A percentile compares a stretch with the other conserved stretches of the same genome.
These are phyloP conservation scores for Apis laboriosa DNA, from an alignment of 1,140 invertebrate genomes.

Conservation along the genomic window DNA sequence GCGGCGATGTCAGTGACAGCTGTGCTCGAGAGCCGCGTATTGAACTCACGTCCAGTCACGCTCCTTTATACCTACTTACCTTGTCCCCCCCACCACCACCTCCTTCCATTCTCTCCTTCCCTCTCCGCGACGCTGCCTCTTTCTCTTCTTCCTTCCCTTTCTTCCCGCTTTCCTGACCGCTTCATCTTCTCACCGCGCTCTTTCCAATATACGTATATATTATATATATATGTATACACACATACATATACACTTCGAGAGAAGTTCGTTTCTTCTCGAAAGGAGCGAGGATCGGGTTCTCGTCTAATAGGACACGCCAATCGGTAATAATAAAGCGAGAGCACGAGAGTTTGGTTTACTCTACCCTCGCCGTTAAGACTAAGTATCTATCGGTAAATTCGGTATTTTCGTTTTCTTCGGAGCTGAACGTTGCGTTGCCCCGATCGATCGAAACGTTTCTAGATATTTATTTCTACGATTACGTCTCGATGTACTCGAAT, in stretches of 20 bases:
- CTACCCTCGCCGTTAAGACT: neutral
- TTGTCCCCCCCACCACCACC: constrained; percentile 46
- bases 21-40: constrained; percentile 78
- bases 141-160: constrained; percentile 22
- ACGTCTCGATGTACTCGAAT: too few species aligned
- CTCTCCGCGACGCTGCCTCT: neutral
- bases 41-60: constrained; percentile 79
- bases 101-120: constrained; percentile 5
- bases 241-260: too few species aligned
- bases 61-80: constrained; percentile 80
- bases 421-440: too few species aligned
- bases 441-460: too few species aligned
- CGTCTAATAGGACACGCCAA: constrained; percentile 62
- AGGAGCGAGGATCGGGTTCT: constrained; percentile 57
- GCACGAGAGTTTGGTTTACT: neutral
- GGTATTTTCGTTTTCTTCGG: too few species aligned
- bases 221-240: too few species aligned
- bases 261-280: constrained; percentile 26
- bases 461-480: too few species aligned
- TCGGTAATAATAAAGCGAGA: constrained; percentile 61
- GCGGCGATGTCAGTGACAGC: constrained; percentile 79
- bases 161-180: constrained; percentile 3
- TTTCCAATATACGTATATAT: constrained; percentile 3
- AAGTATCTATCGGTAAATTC: neutral
- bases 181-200: constrained; percentile 33